Evolutionary conservation across 2,797 vertebrate species (phyloP).

Genomic region (Lacerta bilineata): DNA sequence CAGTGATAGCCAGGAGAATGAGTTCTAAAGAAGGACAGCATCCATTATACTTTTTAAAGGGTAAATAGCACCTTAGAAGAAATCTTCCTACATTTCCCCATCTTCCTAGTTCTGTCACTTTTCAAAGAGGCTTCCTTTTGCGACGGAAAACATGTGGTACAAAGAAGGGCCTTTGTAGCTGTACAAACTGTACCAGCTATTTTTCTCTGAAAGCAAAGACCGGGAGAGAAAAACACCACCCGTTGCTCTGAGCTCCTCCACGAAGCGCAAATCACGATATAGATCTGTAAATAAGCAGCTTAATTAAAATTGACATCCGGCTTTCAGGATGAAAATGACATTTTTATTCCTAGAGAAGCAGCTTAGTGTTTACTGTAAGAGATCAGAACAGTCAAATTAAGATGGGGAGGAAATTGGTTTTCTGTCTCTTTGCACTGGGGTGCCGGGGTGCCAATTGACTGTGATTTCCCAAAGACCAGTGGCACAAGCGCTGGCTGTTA

Average conservation of each 20-base stretch:
- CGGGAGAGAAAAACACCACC: neutral
- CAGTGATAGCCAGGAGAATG: neutral
- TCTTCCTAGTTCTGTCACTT: constrained; percentile 15
- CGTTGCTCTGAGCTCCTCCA: neutral
- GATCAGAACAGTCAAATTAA: constrained; percentile 35
- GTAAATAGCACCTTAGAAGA: neutral
- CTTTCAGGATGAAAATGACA: constrained; percentile 56
- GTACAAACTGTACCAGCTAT: neutral
- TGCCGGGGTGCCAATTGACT: neutral
- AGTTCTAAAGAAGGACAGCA: neutral
- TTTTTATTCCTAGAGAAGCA: constrained; percentile 54
- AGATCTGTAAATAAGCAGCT: constrained; percentile 56
- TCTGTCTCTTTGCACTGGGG: constrained; percentile 9
- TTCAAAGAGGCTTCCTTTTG: neutral
- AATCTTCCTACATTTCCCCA: constrained; percentile 1
- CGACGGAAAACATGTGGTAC: constrained; percentile 42
- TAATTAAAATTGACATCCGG: constrained; percentile 62
- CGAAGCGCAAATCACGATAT: constrained; percentile 49
- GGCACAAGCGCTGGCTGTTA: neutral
- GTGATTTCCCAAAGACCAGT: constrained; percentile 16
- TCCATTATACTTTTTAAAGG: neutral
- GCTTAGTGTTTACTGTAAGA: rapidly evolving
- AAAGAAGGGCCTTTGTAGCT: constrained; percentile 32
- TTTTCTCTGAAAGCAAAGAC: constrained; percentile 1
- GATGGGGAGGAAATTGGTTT: constrained; percentile 32